Base-by-base conservation (phyloP, 2,888 invertebrate genomes). In the Microctonus hyperodae region DNA sequence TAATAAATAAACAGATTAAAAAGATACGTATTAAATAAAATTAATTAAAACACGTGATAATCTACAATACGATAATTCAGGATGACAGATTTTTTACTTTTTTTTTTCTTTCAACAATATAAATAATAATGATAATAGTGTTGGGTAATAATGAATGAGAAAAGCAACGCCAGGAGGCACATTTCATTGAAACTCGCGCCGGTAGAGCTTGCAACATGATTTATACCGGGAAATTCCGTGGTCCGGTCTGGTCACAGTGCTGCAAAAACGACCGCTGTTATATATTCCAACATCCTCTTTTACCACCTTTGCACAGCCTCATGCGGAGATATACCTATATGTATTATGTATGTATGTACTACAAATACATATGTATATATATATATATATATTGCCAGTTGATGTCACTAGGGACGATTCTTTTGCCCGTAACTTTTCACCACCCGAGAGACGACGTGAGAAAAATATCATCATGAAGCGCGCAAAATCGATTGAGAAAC, bases 171-270 rank as follows among this genome's bases (percentile, higher is more conserved):
- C 31, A 28, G 28, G 28, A 31, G 31, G 55, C 55, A 25, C 31
- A 55, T 28, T 55, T 31, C 31, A 55, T 55, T 55, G 31, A 55
- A 55, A 55, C 55, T 55, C 31, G 55, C 44, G 55, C n/a, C 6
- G 31, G 28, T 28, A 31, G 28, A 55, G 55, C 55, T 28, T 55
- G 55, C 31, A 31, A 55, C 31, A 55, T 55, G 55, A 55, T 55
- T 55, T 55, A 55, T 55, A 28, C n/a, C 55, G 31, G 55, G 55
- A 44, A 55, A 55, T 55, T 55, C 55, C 55, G 55, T 55, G 55
- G 40, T 44, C 40, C 40, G 40, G 40, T 44, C 6, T 44, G 40
- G 40, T 44, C 40, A 44, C 40, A 44, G 16, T 44, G 40, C 7
- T 44, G 40, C 40, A 44, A 44, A 44, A 44, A 44, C 40, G 40